These are phyloP conservation scores for Parazoanthus darwini DNA, from an alignment of 92 coral and sea anemone genomes.

Conservation along the genomic window DNA sequence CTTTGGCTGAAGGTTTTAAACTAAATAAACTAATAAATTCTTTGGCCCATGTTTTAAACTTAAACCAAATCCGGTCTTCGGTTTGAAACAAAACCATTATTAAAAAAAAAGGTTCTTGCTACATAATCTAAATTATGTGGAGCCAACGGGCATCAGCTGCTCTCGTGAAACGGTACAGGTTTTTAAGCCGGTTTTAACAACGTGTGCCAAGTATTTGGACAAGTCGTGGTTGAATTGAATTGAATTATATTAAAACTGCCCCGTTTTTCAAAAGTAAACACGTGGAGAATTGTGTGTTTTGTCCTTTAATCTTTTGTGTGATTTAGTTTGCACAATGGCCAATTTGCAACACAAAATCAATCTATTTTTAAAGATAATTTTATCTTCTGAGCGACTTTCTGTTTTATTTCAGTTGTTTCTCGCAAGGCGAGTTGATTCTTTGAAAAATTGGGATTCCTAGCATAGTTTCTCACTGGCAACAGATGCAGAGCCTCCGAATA, in stretches of 20 bases:
- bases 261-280: too few relatives aligned
- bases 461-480: conserved; percentile 3
- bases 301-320: neutral
- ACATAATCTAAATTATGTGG: too few relatives aligned
- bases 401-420: neutral
- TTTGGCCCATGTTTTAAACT: too few relatives aligned
- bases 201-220: neutral
- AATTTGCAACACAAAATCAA: neutral
- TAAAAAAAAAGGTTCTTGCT: too few relatives aligned
- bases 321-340: neutral
- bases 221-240: neutral
- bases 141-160: too few relatives aligned
- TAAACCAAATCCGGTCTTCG: too few relatives aligned
- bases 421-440: neutral
- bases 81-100: too few relatives aligned
- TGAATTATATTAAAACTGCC: neutral
- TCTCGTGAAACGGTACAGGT: too few relatives aligned
- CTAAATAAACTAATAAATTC: too few relatives aligned
- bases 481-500: neutral
- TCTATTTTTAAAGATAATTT: too few relatives aligned
- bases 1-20: too few relatives aligned
- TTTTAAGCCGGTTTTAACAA: neutral
- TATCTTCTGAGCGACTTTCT: neutral
- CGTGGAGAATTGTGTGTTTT: too few relatives aligned
- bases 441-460: conserved; percentile 1